Evolutionary conservation across 2,113 vertebrate species (phyloP), one percentile per base, ranked within the genome.

Genomic region (Propithecus coquereli): DNA sequence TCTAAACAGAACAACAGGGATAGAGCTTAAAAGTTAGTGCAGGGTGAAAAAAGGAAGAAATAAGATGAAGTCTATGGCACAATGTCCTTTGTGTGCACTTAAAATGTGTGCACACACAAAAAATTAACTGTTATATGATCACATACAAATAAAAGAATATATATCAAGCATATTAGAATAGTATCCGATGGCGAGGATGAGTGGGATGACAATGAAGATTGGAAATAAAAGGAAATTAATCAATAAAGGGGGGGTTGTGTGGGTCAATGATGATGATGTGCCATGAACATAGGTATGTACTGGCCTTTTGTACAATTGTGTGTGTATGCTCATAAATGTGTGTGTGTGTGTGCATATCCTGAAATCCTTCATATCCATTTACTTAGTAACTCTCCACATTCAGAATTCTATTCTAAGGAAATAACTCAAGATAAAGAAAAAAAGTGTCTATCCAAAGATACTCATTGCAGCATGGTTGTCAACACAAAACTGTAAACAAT

Each of bases 371-470:
- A 12, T 94, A 45, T 81, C 57, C 8, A 47, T 65, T 83, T 94
- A 80, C 6, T 6, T 5, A 23, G 30, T 80, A 76, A 45, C 1
- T 65, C 1, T 65, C 16, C 11, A 79, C 76, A 77, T 57, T 0
- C 30, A 91, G 40, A 93, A 94, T 37, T n/a, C 79, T 57, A 73
- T 63, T 68, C 30, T 65, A 54, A 70, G 45, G 17, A 79, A 79
- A 50, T 94, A 87, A 87, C 32, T 88, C 17, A 76, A 92, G 95
- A 50, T 76, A 76, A 52, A 94, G 20, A 70, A 50, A 91, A 91
- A 80, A 85, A 34, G 3, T 34, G 8, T 90, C 63, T 83, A 65
- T 73, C 27, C 54, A 94, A 90, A 79, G 52, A 52, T 74, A 59
- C 11, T 94, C 23, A 93, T 16, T 89, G 47, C 32, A 93, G 18